Evolutionary conservation across 1,140 invertebrate species (phyloP).

Genomic region (Scaptomyza graminum): DNA sequence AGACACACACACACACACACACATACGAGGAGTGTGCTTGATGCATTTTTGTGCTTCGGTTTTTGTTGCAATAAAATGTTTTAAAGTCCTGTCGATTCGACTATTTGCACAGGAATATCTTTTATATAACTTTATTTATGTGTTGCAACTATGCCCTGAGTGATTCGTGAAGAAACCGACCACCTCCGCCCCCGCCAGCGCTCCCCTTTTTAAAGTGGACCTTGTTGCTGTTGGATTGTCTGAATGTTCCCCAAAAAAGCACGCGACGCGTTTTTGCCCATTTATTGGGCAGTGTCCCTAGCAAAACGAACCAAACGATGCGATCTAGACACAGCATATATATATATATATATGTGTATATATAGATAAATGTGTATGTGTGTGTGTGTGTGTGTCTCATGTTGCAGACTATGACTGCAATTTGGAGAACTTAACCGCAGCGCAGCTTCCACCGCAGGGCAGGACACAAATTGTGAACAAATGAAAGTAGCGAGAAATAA

Average conservation of each 20-base stretch:
- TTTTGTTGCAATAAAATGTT: conserved; percentile 72
- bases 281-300: conserved; percentile 69
- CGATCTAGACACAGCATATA: conserved; percentile 24
- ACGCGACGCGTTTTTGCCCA: conserved; percentile 70
- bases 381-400: conserved; percentile 42
- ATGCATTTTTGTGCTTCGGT: conserved; percentile 50
- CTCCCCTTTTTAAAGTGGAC: conserved; percentile 49
- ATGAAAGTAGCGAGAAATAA: conserved; percentile 73
- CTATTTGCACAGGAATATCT: conserved; percentile 47
- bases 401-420: conserved; percentile 74
- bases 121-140: conserved; percentile 52
- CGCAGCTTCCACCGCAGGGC: conserved; percentile 66
- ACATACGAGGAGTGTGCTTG: conserved; percentile 26
- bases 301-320: background rate
- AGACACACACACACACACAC: conserved; percentile 29
- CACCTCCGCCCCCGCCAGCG: background rate
- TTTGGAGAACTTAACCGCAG: conserved; percentile 80
- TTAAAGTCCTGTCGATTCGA: conserved; percentile 77
- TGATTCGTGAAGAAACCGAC: conserved; percentile 68
- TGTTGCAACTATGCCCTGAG: conserved; percentile 67
- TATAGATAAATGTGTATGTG: conserved; percentile 21
- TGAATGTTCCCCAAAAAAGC: conserved; percentile 46
- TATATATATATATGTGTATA: conserved; percentile 9
- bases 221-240: conserved; percentile 39
- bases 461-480: conserved; percentile 78